phyloP scores from a whole-genome alignment of 2,888 invertebrate genomes.

The Conomelus anceps region DNA sequence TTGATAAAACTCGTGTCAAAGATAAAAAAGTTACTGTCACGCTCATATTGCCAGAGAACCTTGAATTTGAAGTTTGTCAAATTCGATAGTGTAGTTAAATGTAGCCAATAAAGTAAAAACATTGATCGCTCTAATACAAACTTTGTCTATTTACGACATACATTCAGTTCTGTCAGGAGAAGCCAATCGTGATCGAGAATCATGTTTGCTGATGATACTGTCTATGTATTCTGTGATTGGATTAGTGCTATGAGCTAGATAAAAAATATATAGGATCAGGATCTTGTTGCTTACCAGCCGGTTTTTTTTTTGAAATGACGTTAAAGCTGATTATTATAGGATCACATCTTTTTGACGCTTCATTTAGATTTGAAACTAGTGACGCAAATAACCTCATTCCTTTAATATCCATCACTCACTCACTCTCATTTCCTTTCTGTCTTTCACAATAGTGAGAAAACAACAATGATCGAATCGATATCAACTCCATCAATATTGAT shows the following conservation, averaged over 20 bases:
- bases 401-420: neutral
- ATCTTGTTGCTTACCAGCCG: neutral
- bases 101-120: too few relatives aligned
- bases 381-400: neutral
- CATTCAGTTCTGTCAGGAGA: neutral
- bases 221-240: neutral
- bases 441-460: neutral
- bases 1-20: neutral
- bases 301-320: neutral
- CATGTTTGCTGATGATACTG: neutral
- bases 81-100: neutral
- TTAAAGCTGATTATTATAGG: neutral
- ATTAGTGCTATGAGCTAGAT: neutral
- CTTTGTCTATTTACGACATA: neutral
- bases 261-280: neutral
- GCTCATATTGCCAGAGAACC: neutral
- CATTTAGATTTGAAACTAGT: neutral
- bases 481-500: neutral
- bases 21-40: neutral
- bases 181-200: neutral
- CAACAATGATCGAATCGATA: neutral
- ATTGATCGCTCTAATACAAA: neutral
- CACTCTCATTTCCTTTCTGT: neutral
- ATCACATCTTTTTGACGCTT: neutral
- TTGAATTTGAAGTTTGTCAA: too few relatives aligned